A percentile compares a stretch with the other conserved stretches of the same genome.
Evolutionary conservation across 2,113 vertebrate genomes (phyloP).

Genomic region (Odocoileus hemionus): DNA sequence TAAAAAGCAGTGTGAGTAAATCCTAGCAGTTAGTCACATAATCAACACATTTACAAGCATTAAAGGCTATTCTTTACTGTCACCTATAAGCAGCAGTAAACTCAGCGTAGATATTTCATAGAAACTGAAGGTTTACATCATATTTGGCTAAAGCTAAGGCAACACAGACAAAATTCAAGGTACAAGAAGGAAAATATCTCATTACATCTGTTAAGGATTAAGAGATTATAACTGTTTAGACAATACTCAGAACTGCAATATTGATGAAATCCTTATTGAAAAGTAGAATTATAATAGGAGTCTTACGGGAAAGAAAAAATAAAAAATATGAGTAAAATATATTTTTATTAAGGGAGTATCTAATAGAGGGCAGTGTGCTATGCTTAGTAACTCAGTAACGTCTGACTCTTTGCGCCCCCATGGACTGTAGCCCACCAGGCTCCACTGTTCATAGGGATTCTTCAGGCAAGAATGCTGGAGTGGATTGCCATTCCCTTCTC

Average conservation of each 20-base stretch:
- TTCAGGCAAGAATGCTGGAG: not conserved
- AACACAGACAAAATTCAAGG: not conserved
- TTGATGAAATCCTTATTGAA: not conserved
- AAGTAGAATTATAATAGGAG: not conserved
- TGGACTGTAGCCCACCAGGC: not conserved
- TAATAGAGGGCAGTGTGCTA: not conserved
- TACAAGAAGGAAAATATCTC: not conserved
- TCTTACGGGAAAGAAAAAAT: not conserved
- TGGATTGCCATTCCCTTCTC: not conserved
- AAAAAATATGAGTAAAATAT: not conserved
- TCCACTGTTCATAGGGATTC: not conserved
- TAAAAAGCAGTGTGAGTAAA: slow-evolving; percentile 48
- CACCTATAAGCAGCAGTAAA: not conserved
- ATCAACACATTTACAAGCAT: slow-evolving; percentile 48
- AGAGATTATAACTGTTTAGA: not conserved
- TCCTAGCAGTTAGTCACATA: slow-evolving; percentile 26
- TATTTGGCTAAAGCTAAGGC: not conserved
- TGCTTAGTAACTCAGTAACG: not conserved
- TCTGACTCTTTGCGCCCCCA: not conserved
- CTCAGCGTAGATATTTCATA: not conserved
- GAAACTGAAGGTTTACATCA: not conserved
- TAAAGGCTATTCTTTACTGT: slow-evolving; percentile 53
- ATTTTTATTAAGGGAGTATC: not conserved
- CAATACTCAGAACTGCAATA: not conserved
- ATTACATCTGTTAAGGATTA: not conserved